Base-by-base conservation (phyloP, 2,113 vertebrate species). In the Chiloscyllium plagiosum region DNA sequence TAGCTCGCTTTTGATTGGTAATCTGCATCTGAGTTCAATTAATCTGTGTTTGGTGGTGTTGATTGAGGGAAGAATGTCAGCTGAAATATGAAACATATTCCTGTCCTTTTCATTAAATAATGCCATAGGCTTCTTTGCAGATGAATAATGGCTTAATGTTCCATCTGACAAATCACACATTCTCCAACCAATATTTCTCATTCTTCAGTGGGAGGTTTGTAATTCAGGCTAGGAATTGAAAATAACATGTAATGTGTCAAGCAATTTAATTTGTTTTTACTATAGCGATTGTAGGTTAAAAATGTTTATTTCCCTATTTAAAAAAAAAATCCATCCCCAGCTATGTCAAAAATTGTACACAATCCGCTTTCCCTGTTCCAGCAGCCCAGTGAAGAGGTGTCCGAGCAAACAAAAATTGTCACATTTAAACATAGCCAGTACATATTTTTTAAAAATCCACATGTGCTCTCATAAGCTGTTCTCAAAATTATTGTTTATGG, bases 381-480 rank as follows among this genome's bases (percentile, higher is more conserved):
- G 98, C 98, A 69, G 98, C 98, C 98, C 98, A 99, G 96, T 99
- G 98, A 96, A 99, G 97, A 85, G 98, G 98, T 0, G 98, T 99
- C 96, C 98, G 99, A 96, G 47, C 24, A 68, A 76, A 66, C 42
- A 47, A 93, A 29, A 68, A n/a, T 26, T 94, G 24, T 37, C 47
- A 26, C 66, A 42, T 70, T 69, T 94, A 65, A 94, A 94, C 20
- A 56, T n/a, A 12, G 20, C 0, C 47, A 70, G 4, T 92, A 92
- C 65, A 89, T 56, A 0, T 22, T 86, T 86, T 61, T 1, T 10
- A 86, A 50, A 47, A 86, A 22, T 50, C 42, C 47, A 50, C 47
- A 50, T 24, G 4, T 86, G 50, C 50, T 26, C 42, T 86, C n/a
- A 42, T 24, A 50, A 86, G 24, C 56, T 10, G 56, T 61, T 61